Evolutionary conservation across 2,888 invertebrate species (phyloP).

Genomic region (Phengaris alcon): DNA sequence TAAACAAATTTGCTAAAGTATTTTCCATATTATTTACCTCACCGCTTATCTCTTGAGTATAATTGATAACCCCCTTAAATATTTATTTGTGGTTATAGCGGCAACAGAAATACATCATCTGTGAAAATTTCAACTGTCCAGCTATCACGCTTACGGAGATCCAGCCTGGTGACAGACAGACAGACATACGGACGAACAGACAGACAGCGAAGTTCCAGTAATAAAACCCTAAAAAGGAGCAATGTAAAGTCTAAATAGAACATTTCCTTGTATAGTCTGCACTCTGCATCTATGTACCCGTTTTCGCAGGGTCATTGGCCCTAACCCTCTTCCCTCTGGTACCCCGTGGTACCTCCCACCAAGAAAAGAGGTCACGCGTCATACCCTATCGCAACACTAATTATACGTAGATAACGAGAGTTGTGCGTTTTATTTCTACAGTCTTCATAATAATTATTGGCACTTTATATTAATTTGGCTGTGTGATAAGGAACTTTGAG

Average conservation of each 20-base stretch:
- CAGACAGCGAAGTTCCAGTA: background rate
- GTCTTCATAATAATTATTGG: background rate
- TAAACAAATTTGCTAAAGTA: no score
- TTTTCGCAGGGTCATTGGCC: background rate
- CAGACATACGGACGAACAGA: no score
- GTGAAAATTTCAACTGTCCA: no score
- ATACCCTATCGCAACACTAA: constrained; percentile 2
- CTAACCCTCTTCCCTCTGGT: constrained; percentile 15
- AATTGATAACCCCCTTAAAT: no score
- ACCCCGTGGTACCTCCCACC: constrained; percentile 7
- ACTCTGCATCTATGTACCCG: background rate
- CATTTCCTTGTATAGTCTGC: background rate
- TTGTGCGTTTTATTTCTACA: background rate
- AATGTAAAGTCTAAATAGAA: background rate
- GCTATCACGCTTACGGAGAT: no score
- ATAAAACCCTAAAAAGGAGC: background rate
- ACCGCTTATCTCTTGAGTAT: no score
- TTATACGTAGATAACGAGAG: background rate
- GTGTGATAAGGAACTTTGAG: no score
- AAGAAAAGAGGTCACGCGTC: constrained; percentile 7
- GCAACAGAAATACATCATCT: no score
- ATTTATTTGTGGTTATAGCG: no score
- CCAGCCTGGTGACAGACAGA: no score
- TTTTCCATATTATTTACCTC: no score
- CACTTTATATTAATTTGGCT: background rate